A percentile compares a stretch with the other conserved stretches of the same genome.
Conservation (phyloP, 2,113 vertebrate species). For the Chascanopsetta lugubris region DNA sequence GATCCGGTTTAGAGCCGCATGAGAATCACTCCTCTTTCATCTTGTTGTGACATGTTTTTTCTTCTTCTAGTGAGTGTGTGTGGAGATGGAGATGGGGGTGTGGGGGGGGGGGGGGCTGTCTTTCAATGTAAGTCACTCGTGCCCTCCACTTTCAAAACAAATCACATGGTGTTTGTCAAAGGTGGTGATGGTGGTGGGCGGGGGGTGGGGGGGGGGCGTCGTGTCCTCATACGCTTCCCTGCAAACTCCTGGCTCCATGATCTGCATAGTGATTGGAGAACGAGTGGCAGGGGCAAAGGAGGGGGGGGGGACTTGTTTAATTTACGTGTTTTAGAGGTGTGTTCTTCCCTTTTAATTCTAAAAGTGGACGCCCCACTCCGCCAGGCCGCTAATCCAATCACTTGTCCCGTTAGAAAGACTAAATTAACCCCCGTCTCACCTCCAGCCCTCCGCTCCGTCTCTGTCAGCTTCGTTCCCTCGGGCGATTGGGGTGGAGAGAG, state of each 20-base stretch:
- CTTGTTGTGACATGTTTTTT: conserved; percentile 54
- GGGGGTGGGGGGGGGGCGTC: too few relatives aligned
- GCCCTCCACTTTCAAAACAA: conserved; percentile 64
- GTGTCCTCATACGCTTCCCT: too few relatives aligned
- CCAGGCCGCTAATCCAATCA: conserved; percentile 67
- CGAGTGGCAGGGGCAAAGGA: conserved; percentile 17
- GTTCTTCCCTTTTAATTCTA: conserved; percentile 67
- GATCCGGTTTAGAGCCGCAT: conserved; percentile 70
- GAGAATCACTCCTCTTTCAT: conserved; percentile 76
- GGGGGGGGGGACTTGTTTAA: conserved; percentile 39
- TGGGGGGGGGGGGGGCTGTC: conserved; percentile 4
- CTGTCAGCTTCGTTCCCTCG: conserved; percentile 42
- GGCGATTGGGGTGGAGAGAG: conserved; percentile 21
- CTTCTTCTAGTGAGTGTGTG: not conserved
- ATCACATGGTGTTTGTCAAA: conserved; percentile 65
- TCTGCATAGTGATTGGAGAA: conserved; percentile 59
- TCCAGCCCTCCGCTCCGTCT: conserved; percentile 54
- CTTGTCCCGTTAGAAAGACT: conserved; percentile 70
- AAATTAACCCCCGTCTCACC: conserved; percentile 75
- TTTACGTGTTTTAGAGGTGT: conserved; percentile 61
- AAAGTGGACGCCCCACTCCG: conserved; percentile 56
- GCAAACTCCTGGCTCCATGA: conserved; percentile 61
- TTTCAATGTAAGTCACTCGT: conserved; percentile 54
- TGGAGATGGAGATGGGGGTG: not conserved
- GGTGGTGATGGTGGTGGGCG: conserved; percentile 30